Evolutionary conservation across 2,888 invertebrate species (phyloP), one percentile per base, ranked within the genome.

Genomic region (Phengaris alcon): DNA sequence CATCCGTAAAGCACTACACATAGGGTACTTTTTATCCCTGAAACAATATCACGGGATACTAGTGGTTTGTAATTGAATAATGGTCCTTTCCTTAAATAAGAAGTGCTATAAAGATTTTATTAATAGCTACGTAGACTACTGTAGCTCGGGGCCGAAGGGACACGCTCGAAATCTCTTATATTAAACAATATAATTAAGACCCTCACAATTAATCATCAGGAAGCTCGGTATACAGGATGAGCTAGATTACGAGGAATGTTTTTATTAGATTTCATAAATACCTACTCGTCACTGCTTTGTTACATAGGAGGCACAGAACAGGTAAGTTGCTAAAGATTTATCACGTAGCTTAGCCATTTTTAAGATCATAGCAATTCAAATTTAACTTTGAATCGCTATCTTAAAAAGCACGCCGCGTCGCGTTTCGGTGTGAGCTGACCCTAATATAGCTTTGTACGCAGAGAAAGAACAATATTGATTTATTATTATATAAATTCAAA

Each of bases 181-280:
- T 72, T 35, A 72, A 72, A 72, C 72, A 72, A 72, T 72, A 72
- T 72, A 72, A 72, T 72, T 72, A 72, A 72, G 72, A 35, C 72
- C 72, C 72, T 52, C 54, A 72, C 54, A 72, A 72, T 72, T 72
- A 72, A 72, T 72, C 72, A 52, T 72, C 52, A 52, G 72, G 52
- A 72, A 72, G 52, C 35, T 44, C 6, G 54, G 13, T 54, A 13
- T 72, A 72, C 72, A 72, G 72, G 15, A 1, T 54, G 54, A 12
- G 35, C 64, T 44, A 64, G 64, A 64, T 64, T 44, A 12, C 64
- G 35, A 64, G 64, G 64, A 64, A 64, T 64, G 64, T 64, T 64
- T 52, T 64, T 59, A 59, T 59, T 59, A 59, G 22, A 59, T 59
- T 59, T 64, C 35, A 44, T 64, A 12, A 64, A 64, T 64, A 64